A percentile compares a stretch with the other conserved stretches of the same genome.
Evolutionary conservation across 2,888 invertebrate genomes (phyloP).

Genomic region (Drosophila subsilvestris): DNA sequence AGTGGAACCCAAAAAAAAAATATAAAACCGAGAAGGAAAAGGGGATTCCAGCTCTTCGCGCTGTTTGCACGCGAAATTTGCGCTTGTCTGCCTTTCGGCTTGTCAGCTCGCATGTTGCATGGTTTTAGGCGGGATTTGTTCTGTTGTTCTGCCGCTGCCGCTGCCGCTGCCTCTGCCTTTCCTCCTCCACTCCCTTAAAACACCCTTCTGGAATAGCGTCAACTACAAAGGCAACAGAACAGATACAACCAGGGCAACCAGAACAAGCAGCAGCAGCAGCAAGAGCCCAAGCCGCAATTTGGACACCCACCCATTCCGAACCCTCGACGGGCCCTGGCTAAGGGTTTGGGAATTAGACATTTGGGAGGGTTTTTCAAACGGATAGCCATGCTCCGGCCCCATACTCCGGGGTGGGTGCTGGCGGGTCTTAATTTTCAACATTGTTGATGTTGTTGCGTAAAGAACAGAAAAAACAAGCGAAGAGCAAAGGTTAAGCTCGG

Average conservation of each 20-base stretch:
- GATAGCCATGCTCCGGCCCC: slow-evolving; percentile 1
- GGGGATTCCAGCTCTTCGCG: slow-evolving; percentile 35
- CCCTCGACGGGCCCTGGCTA: slow-evolving; percentile 8
- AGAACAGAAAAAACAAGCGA: slow-evolving; percentile 34
- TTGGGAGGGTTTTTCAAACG: slow-evolving; percentile 27
- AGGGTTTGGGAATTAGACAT: slow-evolving; percentile 43
- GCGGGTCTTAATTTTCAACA: slow-evolving; percentile 73
- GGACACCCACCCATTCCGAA: slow-evolving; percentile 44
- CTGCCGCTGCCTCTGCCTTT: too few relatives aligned
- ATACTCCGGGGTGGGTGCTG: slow-evolving; percentile 42
- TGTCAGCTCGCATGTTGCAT: slow-evolving; percentile 81
- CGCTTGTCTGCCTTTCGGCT: slow-evolving; percentile 80
- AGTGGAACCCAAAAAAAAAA: slow-evolving; percentile 35
- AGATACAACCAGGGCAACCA: slow-evolving; percentile 48
- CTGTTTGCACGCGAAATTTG: slow-evolving; percentile 79
- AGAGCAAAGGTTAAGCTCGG: slow-evolving; percentile 59
- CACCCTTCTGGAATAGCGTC: slow-evolving; percentile 35
- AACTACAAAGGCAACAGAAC: slow-evolving; percentile 49
- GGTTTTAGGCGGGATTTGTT: slow-evolving; percentile 80
- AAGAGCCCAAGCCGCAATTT: slow-evolving; percentile 68
- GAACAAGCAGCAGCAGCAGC: slow-evolving; percentile 50
- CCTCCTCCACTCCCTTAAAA: slow-evolving; percentile 5
- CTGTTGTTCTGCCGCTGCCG: slow-evolving; percentile 27
- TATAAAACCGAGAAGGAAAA: slow-evolving; percentile 20
- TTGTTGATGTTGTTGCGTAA: slow-evolving; percentile 57